Conservation (phyloP, 2,888 invertebrate genomes). For the Eurytoma adleriae region DNA sequence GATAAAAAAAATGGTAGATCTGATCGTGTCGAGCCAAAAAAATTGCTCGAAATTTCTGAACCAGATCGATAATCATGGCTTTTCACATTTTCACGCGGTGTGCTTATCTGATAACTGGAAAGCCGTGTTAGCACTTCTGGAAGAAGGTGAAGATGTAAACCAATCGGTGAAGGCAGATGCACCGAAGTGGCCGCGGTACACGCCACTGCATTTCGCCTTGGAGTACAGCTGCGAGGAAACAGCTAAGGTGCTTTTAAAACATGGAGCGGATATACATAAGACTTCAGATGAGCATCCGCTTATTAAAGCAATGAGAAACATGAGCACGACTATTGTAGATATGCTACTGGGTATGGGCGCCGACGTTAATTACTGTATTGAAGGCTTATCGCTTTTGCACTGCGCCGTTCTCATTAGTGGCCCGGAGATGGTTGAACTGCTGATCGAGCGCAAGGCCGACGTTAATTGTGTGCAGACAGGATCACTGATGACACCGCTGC, state of each 20-base stretch:
- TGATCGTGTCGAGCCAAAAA: neutral
- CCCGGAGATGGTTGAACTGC: slow-evolving; percentile 8
- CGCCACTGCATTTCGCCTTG: slow-evolving; percentile 32
- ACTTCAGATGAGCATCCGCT: neutral
- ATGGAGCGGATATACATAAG: neutral
- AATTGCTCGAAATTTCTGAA: neutral
- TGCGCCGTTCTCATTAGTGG: neutral
- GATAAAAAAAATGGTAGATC: slow-evolving; percentile 6
- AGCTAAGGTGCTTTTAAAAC: neutral
- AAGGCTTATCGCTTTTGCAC: too few species aligned
- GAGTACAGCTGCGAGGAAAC: neutral
- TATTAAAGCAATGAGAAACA: slow-evolving; percentile 5
- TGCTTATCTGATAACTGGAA: neutral
- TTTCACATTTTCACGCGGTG: slow-evolving; percentile 20
- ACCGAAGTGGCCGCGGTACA: slow-evolving; percentile 10
- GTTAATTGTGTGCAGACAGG: too few species aligned
- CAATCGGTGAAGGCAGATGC: neutral
- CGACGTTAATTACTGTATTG: too few species aligned
- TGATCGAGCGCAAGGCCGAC: slow-evolving; percentile 8
- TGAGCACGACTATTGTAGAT: slow-evolving; percentile 3
- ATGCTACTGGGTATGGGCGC: neutral
- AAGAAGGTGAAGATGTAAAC: neutral
- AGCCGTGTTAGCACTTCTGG: neutral
- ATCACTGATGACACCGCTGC: too few species aligned
- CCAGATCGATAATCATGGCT: neutral